Conservation (phyloP, 2,888 invertebrate species). For the Rosalia funebris region DNA sequence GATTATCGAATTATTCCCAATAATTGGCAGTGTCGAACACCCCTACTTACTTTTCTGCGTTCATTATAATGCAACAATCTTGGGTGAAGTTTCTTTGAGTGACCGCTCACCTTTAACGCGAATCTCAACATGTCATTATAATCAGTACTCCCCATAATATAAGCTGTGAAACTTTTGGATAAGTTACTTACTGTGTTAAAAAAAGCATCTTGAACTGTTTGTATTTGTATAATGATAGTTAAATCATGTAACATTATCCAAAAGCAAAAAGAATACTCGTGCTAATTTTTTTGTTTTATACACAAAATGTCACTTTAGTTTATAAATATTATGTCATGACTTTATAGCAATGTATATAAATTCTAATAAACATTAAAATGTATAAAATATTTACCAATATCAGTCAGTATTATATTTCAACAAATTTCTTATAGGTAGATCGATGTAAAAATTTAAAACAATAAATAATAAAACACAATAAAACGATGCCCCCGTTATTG, state of each 20-base stretch:
- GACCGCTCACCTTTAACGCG: constrained; percentile 6
- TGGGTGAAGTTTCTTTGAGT: constrained; percentile 21
- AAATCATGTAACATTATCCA: constrained; percentile 26
- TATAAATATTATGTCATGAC: constrained; percentile 26
- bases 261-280: constrained; percentile 25
- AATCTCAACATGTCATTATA: constrained; percentile 21
- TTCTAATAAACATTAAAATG: constrained; percentile 26
- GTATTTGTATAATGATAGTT: constrained; percentile 26
- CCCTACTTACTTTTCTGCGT: too few species aligned
- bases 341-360: constrained; percentile 25
- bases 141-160: constrained; percentile 13
- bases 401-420: constrained; percentile 48
- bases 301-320: constrained; percentile 27
- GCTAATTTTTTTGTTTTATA: constrained; percentile 23
- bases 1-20: too few species aligned
- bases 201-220: constrained; percentile 25
- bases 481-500: neutral
- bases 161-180: constrained; percentile 30
- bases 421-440: constrained; percentile 34
- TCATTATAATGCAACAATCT: too few species aligned
- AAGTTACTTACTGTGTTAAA: constrained; percentile 21
- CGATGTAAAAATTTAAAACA: constrained; percentile 41
- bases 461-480: constrained; percentile 36
- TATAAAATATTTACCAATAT: constrained; percentile 46
- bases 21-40: too few species aligned